phyloP scores from a whole-genome alignment of 2,113 vertebrate species.

The Nycticebus coucang region DNA sequence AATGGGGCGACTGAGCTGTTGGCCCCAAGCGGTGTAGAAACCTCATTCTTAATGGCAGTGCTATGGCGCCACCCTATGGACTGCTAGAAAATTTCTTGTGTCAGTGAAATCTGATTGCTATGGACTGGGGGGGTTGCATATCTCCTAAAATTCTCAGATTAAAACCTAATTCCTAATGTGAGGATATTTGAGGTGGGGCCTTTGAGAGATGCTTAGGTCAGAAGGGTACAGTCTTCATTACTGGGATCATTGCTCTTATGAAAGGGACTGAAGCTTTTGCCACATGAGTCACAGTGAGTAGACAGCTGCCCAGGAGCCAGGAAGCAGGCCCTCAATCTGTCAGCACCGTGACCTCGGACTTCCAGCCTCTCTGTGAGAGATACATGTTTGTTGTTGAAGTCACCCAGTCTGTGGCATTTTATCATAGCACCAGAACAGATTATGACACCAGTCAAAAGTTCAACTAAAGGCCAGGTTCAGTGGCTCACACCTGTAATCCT shows the following conservation, averaged over 20 bases:
- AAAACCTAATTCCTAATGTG: not conserved
- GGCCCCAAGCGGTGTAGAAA: not conserved
- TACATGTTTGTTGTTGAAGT: not conserved
- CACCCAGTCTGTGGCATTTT: not conserved
- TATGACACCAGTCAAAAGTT: not conserved
- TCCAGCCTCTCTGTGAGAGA: not conserved
- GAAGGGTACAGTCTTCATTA: not conserved
- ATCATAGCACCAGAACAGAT: not conserved
- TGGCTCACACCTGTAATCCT: too few relatives aligned
- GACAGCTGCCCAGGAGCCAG: not conserved
- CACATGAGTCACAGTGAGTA: not conserved
- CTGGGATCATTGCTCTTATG: too few relatives aligned
- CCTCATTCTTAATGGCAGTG: not conserved
- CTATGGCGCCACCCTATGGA: conserved; percentile 68
- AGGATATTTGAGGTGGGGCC: not conserved
- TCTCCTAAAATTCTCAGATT: not conserved
- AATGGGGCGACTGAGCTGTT: not conserved
- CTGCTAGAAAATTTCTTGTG: not conserved
- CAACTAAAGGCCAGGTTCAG: not conserved
- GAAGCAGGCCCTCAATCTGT: not conserved
- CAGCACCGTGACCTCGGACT: not conserved
- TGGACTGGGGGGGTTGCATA: not conserved
- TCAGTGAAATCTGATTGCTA: not conserved
- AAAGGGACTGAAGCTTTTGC: not conserved
- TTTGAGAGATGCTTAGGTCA: not conserved